These are phyloP conservation scores for Mastigias papua DNA, from an alignment of 30 jellyfish, hydroid and myxozoan species.

Conservation along the genomic window DNA sequence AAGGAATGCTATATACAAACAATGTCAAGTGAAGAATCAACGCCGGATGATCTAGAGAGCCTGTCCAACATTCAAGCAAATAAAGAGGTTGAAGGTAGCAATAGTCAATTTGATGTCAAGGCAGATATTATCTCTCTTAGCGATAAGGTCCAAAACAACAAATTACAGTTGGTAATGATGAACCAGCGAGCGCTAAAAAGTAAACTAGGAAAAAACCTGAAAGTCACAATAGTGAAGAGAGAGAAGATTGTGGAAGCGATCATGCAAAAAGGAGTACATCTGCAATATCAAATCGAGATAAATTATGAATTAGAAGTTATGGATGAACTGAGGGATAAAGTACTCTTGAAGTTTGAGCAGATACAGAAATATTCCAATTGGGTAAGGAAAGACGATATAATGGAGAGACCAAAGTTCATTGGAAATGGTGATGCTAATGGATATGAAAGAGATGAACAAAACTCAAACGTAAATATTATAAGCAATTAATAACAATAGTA, in stretches of 20 bases:
- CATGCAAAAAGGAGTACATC: background rate
- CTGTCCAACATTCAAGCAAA: background rate
- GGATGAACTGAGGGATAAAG: background rate
- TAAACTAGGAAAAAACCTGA: background rate
- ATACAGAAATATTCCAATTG: background rate
- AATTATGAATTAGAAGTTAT: background rate
- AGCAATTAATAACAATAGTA: no score
- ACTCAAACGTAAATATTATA: no score
- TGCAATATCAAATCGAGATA: background rate
- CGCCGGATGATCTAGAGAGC: no score
- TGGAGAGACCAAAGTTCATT: no score
- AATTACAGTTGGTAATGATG: background rate
- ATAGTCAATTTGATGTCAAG: background rate
- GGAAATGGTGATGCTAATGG: no score
- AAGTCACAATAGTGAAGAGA: background rate
- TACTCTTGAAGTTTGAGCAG: background rate
- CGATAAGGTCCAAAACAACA: background rate
- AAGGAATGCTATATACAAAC: background rate
- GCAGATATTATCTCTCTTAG: background rate
- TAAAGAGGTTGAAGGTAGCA: background rate
- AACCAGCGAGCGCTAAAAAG: background rate
- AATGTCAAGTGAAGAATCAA: background rate
- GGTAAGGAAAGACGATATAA: background rate
- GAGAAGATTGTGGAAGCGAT: background rate
- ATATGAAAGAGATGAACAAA: no score